Evolutionary conservation across 2,888 invertebrate species (phyloP).

Genomic region (Diarsia brunnea): DNA sequence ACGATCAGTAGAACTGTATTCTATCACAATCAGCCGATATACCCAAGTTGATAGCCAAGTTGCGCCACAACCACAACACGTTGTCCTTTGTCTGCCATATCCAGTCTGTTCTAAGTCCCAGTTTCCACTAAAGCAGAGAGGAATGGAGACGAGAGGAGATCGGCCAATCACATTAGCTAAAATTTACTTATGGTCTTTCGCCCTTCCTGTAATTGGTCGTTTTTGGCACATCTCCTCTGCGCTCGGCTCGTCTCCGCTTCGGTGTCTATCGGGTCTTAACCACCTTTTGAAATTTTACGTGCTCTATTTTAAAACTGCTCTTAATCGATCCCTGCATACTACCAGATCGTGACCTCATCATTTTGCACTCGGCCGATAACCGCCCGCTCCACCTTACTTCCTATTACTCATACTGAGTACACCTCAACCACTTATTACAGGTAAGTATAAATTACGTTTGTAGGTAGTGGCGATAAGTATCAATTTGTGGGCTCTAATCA

Average conservation of each 20-base stretch:
- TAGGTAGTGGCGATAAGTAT: conserved; percentile 53
- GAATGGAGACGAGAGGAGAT: too few species aligned
- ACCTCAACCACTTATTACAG: conserved; percentile 4
- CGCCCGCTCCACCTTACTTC: conserved; percentile 11
- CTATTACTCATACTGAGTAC: conserved; percentile 42
- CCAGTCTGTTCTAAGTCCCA: background rate
- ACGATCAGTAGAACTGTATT: too few species aligned
- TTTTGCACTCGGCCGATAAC: conserved; percentile 10
- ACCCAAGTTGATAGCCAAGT: background rate
- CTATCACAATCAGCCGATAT: background rate
- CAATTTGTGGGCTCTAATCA: conserved; percentile 55
- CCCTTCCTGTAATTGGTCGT: too few species aligned
- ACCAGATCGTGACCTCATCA: conserved; percentile 26
- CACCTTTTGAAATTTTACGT: background rate
- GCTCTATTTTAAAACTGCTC: background rate
- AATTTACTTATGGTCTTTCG: too few species aligned
- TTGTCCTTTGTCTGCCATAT: background rate
- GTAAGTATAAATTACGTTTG: conserved; percentile 33
- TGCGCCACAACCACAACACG: background rate
- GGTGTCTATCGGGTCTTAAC: too few species aligned
- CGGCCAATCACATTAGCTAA: too few species aligned
- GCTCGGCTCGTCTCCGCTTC: too few species aligned
- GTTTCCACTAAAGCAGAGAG: too few species aligned
- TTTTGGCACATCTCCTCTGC: too few species aligned
- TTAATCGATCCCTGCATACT: conserved; percentile 1